Conservation (phyloP, 2,888 invertebrate genomes). For the Stenichneumon culpator region DNA sequence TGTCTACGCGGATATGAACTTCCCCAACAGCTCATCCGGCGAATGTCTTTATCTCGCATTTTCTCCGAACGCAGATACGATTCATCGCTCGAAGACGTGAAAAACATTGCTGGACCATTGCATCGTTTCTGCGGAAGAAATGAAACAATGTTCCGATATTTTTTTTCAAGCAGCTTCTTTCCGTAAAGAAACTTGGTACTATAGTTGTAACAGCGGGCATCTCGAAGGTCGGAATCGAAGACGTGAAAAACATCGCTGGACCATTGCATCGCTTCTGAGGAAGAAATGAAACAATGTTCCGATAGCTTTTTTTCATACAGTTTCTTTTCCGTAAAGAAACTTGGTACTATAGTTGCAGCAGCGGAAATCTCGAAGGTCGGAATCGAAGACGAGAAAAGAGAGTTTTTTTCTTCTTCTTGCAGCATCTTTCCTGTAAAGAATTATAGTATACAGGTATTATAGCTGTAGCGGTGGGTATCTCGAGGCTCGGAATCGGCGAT, state of each 20-base stretch:
- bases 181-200: too few relatives aligned
- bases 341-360: too few relatives aligned
- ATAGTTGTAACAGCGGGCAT: not conserved
- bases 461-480: not conserved
- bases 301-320: not conserved
- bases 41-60: conserved; percentile 13
- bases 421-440: not conserved
- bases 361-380: too few relatives aligned
- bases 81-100: not conserved
- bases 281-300: not conserved
- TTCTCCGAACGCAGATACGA: not conserved
- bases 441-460: not conserved
- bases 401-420: not conserved
- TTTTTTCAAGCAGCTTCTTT: not conserved
- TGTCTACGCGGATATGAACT: conserved; percentile 37
- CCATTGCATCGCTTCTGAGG: not conserved
- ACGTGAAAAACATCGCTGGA: not conserved
- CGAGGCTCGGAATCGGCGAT: conserved; percentile 67
- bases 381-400: too few relatives aligned
- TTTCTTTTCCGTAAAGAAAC: not conserved
- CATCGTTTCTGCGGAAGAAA: not conserved
- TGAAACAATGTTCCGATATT: not conserved
- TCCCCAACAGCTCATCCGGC: conserved; percentile 28
- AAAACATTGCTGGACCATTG: not conserved
- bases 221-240: conserved; percentile 53